Evolutionary conservation across 1,140 invertebrate species (phyloP).

Genomic region (Drosophila ficusphila): DNA sequence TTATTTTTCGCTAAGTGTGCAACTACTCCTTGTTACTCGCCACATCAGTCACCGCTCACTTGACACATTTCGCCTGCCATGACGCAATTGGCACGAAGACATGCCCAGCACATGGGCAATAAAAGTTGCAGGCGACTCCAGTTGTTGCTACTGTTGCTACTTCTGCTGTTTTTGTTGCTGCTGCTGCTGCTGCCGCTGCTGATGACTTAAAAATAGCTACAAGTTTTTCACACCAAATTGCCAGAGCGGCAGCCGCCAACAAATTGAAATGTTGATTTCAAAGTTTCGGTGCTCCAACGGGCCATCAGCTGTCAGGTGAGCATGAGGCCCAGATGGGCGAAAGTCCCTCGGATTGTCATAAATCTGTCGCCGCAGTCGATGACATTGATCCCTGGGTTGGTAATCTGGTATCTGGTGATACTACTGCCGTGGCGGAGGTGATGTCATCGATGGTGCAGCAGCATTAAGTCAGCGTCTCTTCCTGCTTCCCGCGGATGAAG

Average conservation of each 20-base stretch:
- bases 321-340: slow-evolving; percentile 22
- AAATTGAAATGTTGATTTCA: slow-evolving; percentile 80
- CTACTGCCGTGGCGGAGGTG: slow-evolving; percentile 5
- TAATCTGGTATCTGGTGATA: slow-evolving; percentile 16
- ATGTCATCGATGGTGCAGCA: slow-evolving; percentile 1
- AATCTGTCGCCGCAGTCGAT: slow-evolving; percentile 68
- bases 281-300: slow-evolving; percentile 49
- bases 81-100: slow-evolving; percentile 74
- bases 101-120: slow-evolving; percentile 67
- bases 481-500: slow-evolving; percentile 14
- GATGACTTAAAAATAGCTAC: slow-evolving; percentile 67
- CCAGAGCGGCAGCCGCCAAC: slow-evolving; percentile 47
- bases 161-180: not conserved
- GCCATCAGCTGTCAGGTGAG: slow-evolving; percentile 66
- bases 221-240: slow-evolving; percentile 78
- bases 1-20: slow-evolving; percentile 7
- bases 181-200: not conserved
- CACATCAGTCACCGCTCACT: slow-evolving; percentile 84
- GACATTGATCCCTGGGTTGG: slow-evolving; percentile 40
- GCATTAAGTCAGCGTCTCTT: slow-evolving; percentile 53
- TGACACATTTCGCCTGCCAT: slow-evolving; percentile 76
- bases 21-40: slow-evolving; percentile 71
- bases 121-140: slow-evolving; percentile 43
- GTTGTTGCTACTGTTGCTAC: slow-evolving; percentile 12
- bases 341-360: slow-evolving; percentile 55